Evolutionary conservation across 2,113 vertebrate species (phyloP).

Genomic region (Gavialis gangeticus): DNA sequence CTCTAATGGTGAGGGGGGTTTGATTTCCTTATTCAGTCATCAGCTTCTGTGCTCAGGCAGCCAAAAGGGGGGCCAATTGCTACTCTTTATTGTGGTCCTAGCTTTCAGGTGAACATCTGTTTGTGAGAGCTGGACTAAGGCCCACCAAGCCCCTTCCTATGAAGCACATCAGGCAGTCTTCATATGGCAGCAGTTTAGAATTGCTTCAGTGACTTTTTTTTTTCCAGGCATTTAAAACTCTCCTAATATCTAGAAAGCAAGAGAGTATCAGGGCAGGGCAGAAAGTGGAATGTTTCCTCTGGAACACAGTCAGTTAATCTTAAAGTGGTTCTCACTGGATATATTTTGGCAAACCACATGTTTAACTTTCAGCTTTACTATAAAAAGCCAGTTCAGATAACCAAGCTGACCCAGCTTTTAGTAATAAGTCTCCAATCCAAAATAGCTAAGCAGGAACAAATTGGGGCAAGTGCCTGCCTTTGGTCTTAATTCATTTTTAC

Average conservation of each 20-base stretch:
- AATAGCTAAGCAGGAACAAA: slow-evolving; percentile 67
- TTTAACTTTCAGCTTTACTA: slow-evolving; percentile 71
- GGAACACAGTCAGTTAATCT: slow-evolving; percentile 43
- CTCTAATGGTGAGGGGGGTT: neutral
- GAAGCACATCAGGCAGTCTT: neutral
- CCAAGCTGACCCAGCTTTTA: slow-evolving; percentile 65
- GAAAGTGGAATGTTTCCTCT: neutral
- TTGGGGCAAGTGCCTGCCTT: slow-evolving; percentile 58
- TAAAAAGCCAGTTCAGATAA: slow-evolving; percentile 68
- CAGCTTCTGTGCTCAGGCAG: neutral
- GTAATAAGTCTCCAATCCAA: slow-evolving; percentile 64
- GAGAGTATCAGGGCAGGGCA: neutral
- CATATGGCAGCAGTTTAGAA: neutral
- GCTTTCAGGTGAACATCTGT: neutral
- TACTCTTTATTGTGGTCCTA: neutral
- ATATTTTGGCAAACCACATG: slow-evolving; percentile 65
- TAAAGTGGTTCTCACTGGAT: slow-evolving; percentile 50
- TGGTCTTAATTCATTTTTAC: slow-evolving; percentile 12
- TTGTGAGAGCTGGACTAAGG: neutral
- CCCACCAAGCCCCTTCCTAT: neutral
- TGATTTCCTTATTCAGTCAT: neutral
- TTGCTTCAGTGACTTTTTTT: neutral
- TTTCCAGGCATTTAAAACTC: neutral
- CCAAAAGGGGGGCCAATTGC: neutral
- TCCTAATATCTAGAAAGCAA: neutral